Conservation (phyloP, 1,140 invertebrate species). For the Drosophila sucinea region DNA sequence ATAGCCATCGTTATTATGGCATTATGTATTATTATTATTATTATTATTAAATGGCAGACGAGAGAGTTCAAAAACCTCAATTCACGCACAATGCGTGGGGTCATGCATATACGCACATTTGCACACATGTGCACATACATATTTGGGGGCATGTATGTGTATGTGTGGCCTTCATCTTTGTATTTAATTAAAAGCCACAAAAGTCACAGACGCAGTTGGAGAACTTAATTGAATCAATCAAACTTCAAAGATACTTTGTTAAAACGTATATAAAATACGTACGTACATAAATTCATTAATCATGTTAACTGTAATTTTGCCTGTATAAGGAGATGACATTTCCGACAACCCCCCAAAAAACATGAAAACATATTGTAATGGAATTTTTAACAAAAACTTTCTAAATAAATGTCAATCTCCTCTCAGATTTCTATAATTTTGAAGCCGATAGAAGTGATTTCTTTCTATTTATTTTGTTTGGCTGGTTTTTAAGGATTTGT, state of each 20-base stretch:
- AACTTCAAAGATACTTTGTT: constrained; percentile 1
- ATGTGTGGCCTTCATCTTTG: constrained; percentile 40
- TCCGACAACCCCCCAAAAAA: too few species aligned
- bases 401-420: too few species aligned
- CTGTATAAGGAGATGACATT: too few species aligned
- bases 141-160: not conserved
- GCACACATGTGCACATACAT: not conserved
- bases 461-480: too few species aligned
- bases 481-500: too few species aligned
- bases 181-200: constrained; percentile 65
- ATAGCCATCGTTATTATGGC: not conserved
- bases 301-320: not conserved
- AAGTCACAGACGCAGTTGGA: constrained; percentile 32
- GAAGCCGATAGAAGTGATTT: too few species aligned
- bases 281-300: not conserved
- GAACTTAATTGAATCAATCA: constrained; percentile 70
- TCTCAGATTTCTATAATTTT: too few species aligned
- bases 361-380: too few species aligned
- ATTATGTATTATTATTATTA: constrained; percentile 20
- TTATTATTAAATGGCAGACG: constrained; percentile 11
- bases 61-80: constrained; percentile 46
- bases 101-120: not conserved
- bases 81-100: constrained; percentile 37
- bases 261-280: not conserved
- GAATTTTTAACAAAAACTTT: too few species aligned